These are phyloP conservation scores for Sprattus sprattus DNA, from an alignment of 2,113 vertebrate genomes.

Conservation along the genomic window DNA sequence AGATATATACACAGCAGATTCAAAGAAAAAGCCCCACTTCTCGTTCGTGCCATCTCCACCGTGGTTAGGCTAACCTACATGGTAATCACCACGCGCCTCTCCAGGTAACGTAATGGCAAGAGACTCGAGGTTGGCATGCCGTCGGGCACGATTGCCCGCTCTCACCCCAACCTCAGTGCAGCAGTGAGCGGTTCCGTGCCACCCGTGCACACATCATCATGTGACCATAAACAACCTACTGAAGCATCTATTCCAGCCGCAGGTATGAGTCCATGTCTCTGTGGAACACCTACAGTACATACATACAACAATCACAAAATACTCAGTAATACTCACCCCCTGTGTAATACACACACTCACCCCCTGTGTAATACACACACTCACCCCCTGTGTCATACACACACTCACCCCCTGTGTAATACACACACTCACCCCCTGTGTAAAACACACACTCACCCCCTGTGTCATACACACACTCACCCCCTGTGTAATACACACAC, in stretches of 20 bases:
- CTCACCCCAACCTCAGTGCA: too few species aligned
- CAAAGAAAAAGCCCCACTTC: neutral
- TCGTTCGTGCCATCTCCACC: neutral
- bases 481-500: too few species aligned
- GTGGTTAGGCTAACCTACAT: neutral
- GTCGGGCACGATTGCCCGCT: neutral
- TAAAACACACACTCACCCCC: too few species aligned
- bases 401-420: too few species aligned
- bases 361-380: neutral
- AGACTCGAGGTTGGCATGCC: neutral
- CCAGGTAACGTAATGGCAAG: neutral
- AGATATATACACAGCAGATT: neutral
- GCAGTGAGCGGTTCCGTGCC: too few species aligned
- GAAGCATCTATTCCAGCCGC: neutral
- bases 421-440: too few species aligned
- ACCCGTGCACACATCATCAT: neutral
- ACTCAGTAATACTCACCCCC: too few species aligned
- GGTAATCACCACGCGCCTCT: neutral
- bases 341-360: neutral
- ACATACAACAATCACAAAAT: neutral
- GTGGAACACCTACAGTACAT: too few species aligned
- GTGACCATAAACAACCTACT: neutral
- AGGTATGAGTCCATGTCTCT: neutral
- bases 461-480: too few species aligned
- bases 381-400: neutral